Evolutionary conservation across 1,140 invertebrate species (phyloP), one percentile per base, ranked within the genome.

Genomic region (Agrilus planipennis): DNA sequence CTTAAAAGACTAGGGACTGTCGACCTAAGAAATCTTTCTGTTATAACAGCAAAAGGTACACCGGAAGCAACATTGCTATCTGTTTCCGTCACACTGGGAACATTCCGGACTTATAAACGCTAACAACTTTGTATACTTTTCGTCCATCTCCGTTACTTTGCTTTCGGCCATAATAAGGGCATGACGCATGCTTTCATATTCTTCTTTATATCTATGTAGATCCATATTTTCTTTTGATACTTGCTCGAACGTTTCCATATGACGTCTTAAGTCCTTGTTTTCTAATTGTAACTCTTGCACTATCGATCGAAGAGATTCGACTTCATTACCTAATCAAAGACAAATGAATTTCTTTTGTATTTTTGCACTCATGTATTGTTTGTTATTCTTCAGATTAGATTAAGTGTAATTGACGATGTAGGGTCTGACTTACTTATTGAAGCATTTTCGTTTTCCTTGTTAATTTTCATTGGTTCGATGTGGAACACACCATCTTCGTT

Each of bases 111-210:
- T 62, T 11, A 68, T 64, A 42, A 81, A 64, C 34, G 74, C 74
- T 46, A 84, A 79, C 29, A 84, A 57, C 18, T 87, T 61, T n/a
- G 70, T 70, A 45, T 73, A 73, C 52, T 86, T 87, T 47, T 87
- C 83, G 23, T 78, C 75, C 1, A 84, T 48, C 28, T 67, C 65
- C 12, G 70, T 70, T 1, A 84, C 77, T 36, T 84, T 75, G 46
- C 83, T 80, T 54, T 85, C 80, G 2, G 82, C 79, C 1, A 72
- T 69, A 52, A 45, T 70, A 16, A 81, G 59, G 49, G 69, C 70
- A 1, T 67, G 68, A 45, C 69, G 72, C 14, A 81, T 51, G 2
- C 71, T 56, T 42, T 75, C 72, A 0, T 67, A 68, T 57, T 81
- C 77, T 51, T 81, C 77, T 49, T 77, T 73, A 12, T 65, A 61